Evolutionary conservation across 2,888 invertebrate species (phyloP).

Genomic region (Callosobruchus maculatus): DNA sequence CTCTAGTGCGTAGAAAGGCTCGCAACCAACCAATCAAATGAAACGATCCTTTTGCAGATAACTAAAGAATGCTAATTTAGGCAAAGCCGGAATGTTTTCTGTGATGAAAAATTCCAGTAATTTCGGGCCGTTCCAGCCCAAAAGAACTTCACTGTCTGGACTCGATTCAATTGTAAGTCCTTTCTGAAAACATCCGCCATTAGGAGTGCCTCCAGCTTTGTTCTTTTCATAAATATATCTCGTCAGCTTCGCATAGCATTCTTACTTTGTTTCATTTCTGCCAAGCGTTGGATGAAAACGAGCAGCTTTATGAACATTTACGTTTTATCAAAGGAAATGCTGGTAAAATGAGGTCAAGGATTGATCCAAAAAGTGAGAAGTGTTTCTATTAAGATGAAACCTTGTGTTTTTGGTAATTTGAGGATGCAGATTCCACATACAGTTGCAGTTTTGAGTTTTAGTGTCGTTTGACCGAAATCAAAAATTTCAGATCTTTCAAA

Average conservation of each 20-base stretch:
- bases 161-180: background rate
- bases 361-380: too few relatives aligned
- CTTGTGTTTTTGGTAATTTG: too few relatives aligned
- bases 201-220: background rate
- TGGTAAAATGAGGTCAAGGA: too few relatives aligned
- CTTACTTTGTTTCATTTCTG: background rate
- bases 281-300: too few relatives aligned
- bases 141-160: background rate
- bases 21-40: background rate
- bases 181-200: background rate
- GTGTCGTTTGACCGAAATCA: too few relatives aligned
- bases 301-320: too few relatives aligned
- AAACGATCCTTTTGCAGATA: background rate
- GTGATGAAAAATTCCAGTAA: background rate
- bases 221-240: background rate
- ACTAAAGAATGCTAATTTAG: background rate
- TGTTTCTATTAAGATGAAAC: too few relatives aligned
- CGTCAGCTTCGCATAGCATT: background rate
- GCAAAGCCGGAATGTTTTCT: background rate
- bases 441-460: too few relatives aligned
- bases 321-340: too few relatives aligned
- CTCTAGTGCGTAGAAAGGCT: background rate
- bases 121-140: background rate
- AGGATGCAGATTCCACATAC: too few relatives aligned
- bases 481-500: too few relatives aligned